These are phyloP conservation scores for Nasonia oneida DNA, from an alignment of 2,888 invertebrate species.

Conservation along the genomic window DNA sequence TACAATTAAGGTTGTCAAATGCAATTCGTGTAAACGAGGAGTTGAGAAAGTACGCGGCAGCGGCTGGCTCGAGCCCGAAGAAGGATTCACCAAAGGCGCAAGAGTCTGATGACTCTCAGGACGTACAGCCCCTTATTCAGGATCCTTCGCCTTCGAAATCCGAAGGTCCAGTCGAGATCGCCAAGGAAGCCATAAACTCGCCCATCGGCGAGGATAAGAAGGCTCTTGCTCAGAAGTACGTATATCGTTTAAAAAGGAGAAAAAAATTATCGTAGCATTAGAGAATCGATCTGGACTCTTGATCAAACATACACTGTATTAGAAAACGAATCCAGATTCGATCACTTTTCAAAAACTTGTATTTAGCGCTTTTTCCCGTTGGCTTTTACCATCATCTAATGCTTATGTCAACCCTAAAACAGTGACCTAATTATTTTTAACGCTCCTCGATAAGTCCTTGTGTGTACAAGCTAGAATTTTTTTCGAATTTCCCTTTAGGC, in stretches of 20 bases:
- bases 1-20: conserved; percentile 91
- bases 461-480: conserved; percentile 72
- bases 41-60: conserved; percentile 73
- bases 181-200: conserved; percentile 74
- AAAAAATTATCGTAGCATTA: not conserved
- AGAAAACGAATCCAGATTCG: not conserved
- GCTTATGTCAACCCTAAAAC: not conserved
- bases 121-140: conserved; percentile 67
- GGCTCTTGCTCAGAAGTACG: conserved; percentile 76
- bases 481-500: conserved; percentile 78
- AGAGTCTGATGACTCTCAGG: not conserved
- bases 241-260: conserved; percentile 28
- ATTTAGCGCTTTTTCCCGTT: not conserved
- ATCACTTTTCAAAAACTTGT: not conserved
- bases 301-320: not conserved
- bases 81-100: conserved; percentile 61
- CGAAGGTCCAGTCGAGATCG: conserved; percentile 75
- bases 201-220: conserved; percentile 72
- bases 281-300: not conserved
- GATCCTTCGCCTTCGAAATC: conserved; percentile 72
- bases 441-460: conserved; percentile 38
- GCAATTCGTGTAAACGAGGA: conserved; percentile 88
- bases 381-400: conserved; percentile 4
- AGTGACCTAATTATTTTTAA: not conserved
- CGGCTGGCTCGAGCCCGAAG: conserved; percentile 58